A percentile compares a stretch with the other conserved stretches of the same genome.
Conservation (phyloP, 2,113 vertebrate genomes). For the Ascaphus truei region DNA sequence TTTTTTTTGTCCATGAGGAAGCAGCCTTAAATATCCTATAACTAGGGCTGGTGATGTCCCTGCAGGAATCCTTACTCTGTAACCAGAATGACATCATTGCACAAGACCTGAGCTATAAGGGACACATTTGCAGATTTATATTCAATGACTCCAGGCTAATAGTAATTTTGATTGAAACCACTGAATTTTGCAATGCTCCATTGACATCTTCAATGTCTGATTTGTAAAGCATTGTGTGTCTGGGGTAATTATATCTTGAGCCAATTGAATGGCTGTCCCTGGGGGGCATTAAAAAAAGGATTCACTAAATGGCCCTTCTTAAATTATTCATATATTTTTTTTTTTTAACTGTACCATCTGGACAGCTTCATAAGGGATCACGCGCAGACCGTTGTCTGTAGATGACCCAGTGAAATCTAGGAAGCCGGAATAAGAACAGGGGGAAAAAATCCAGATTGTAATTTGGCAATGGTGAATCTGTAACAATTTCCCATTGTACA, state of each 20-base stretch:
- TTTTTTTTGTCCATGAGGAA: too few relatives aligned
- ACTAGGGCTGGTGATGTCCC: conserved; percentile 5
- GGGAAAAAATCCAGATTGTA: conserved; percentile 12
- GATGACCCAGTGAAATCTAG: conserved; percentile 30
- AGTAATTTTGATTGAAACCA: too few relatives aligned
- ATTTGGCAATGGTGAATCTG: conserved; percentile 26
- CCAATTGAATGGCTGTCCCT: conserved; percentile 45
- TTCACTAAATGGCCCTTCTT: conserved; percentile 67
- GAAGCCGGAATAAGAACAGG: not conserved
- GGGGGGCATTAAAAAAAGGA: conserved; percentile 61
- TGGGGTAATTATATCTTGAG: conserved; percentile 51
- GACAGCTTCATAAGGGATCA: conserved; percentile 45
- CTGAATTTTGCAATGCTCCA: not conserved
- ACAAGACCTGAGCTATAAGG: not conserved
- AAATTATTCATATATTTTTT: conserved; percentile 73
- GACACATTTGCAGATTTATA: too few relatives aligned
- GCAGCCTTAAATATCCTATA: too few relatives aligned
- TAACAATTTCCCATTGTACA: conserved; percentile 45
- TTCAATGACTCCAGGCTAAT: too few relatives aligned
- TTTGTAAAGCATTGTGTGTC: conserved; percentile 18
- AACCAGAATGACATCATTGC: not conserved
- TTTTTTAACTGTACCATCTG: conserved; percentile 69
- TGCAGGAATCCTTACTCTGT: not conserved
- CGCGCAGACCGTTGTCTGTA: conserved; percentile 23
- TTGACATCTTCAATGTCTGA: not conserved